phyloP scores from a whole-genome alignment of 2,797 vertebrate species.

The Selene dorsalis region DNA sequence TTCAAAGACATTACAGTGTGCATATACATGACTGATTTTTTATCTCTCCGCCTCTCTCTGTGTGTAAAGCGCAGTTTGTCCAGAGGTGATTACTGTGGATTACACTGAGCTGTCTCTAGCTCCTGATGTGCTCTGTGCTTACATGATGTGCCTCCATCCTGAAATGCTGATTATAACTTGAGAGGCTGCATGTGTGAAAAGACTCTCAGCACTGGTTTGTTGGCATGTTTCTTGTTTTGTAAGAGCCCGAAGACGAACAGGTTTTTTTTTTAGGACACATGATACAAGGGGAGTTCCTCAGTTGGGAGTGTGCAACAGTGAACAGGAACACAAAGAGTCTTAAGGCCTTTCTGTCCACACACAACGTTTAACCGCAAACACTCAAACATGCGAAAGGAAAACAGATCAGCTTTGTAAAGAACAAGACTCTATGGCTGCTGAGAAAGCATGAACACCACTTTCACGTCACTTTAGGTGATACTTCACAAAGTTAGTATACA shows the following conservation, averaged over 20 bases:
- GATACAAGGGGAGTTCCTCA: conserved; percentile 57
- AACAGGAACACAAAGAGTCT: conserved; percentile 23
- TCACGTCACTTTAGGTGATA: conserved; percentile 36
- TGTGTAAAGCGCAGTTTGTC: conserved; percentile 59
- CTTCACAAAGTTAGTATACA: conserved; percentile 23
- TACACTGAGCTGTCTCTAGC: conserved; percentile 63
- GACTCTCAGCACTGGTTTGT: conserved; percentile 46
- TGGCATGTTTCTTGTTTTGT: conserved; percentile 57
- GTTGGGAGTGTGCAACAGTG: conserved; percentile 61
- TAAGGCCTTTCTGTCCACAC: conserved; percentile 40
- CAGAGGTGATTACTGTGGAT: conserved; percentile 73
- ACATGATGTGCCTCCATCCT: conserved; percentile 36
- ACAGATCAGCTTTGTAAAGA: conserved; percentile 1
- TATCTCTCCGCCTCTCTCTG: conserved; percentile 53
- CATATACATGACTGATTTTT: conserved; percentile 37
- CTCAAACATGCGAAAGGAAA: neutral
- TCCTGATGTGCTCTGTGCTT: conserved; percentile 60
- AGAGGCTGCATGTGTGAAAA: conserved; percentile 36
- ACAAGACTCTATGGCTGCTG: neutral
- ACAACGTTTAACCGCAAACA: conserved; percentile 39
- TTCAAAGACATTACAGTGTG: conserved; percentile 23
- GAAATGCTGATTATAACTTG: conserved; percentile 45
- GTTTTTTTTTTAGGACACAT: conserved; percentile 41
- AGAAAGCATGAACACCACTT: conserved; percentile 32
- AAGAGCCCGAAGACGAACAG: conserved; percentile 57